Conservation (phyloP, 2,888 invertebrate genomes). For the Apamea sordens region DNA sequence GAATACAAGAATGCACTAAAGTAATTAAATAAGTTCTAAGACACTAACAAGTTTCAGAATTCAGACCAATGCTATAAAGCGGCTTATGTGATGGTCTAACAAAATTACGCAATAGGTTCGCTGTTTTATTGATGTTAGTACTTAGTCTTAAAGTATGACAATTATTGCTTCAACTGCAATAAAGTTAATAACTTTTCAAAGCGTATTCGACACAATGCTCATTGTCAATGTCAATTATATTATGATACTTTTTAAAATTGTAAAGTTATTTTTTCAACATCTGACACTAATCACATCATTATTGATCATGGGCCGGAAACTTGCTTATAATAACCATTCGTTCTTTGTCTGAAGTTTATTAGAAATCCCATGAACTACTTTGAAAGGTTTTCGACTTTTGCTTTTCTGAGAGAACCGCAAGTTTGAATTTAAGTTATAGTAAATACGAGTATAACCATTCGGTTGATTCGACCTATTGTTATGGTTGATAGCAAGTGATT, state of each 20-base stretch:
- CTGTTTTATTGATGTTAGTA: neutral
- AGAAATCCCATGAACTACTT: conserved; percentile 30
- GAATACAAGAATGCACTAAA: neutral
- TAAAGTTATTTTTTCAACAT: neutral
- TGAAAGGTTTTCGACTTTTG: conserved; percentile 10
- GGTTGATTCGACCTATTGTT: conserved; percentile 34
- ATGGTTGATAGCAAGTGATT: conserved; percentile 13
- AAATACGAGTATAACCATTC: conserved; percentile 33
- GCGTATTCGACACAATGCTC: neutral
- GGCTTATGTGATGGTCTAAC: neutral
- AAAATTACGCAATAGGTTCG: neutral
- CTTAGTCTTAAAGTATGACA: conserved; percentile 2
- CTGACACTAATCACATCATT: neutral
- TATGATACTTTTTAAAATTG: neutral
- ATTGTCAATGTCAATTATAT: neutral
- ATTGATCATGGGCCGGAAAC: conserved; percentile 15
- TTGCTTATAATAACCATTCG: neutral
- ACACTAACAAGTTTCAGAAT: neutral
- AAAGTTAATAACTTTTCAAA: neutral
- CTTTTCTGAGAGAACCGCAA: conserved; percentile 22
- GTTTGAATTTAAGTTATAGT: conserved; percentile 26
- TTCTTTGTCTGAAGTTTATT: conserved; percentile 18
- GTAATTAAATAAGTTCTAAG: neutral
- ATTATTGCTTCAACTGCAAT: conserved; percentile 9
- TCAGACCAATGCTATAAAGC: neutral